Conservation (phyloP, 2,888 invertebrate species). For the Ommatoiulus sabulosus region DNA sequence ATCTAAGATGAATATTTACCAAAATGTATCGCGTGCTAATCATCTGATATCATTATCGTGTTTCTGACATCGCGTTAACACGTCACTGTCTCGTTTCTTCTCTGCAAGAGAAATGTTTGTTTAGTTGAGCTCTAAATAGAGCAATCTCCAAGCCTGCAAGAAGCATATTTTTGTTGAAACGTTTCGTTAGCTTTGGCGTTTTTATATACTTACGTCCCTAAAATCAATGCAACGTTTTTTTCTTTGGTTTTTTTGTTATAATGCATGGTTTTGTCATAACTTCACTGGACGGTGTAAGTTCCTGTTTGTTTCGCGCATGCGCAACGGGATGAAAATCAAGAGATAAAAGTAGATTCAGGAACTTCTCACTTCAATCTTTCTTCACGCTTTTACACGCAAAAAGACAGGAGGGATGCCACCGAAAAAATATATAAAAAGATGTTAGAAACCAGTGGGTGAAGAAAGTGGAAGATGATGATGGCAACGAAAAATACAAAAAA, state of each 20-base stretch:
- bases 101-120: background rate
- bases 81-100: background rate
- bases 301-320: slow-evolving; percentile 48
- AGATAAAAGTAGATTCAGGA: slow-evolving; percentile 55
- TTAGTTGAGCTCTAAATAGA: background rate
- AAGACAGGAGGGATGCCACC: slow-evolving; percentile 50
- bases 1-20: too few relatives aligned
- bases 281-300: slow-evolving; percentile 42
- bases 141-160: background rate
- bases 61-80: background rate
- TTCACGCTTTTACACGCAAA: slow-evolving; percentile 49
- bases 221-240: slow-evolving; percentile 55
- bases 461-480: slow-evolving; percentile 24
- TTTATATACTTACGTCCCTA: slow-evolving; percentile 2
- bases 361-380: slow-evolving; percentile 56
- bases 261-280: slow-evolving; percentile 47
- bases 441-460: slow-evolving; percentile 49
- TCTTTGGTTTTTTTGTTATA: background rate
- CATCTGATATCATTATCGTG: too few relatives aligned
- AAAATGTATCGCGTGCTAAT: too few relatives aligned
- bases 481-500: slow-evolving; percentile 47
- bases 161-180: slow-evolving; percentile 5
- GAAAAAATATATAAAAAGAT: slow-evolving; percentile 37
- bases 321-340: slow-evolving; percentile 47
- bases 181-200: slow-evolving; percentile 42